These are phyloP conservation scores for Asbolus verrucosus DNA, from an alignment of 1,140 invertebrate genomes.

Conservation along the genomic window DNA sequence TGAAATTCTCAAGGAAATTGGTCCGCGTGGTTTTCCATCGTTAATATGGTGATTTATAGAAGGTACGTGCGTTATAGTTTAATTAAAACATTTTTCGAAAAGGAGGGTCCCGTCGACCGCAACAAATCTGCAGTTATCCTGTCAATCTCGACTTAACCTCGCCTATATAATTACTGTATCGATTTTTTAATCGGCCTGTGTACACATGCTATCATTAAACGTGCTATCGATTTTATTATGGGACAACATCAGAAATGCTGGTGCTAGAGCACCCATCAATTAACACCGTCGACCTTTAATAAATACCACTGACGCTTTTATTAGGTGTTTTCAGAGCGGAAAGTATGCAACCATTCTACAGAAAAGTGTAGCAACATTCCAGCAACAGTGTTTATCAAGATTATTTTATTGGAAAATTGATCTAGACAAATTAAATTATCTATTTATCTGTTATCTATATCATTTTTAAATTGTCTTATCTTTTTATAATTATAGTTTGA, in stretches of 20 bases:
- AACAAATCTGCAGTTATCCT: conserved; percentile 32
- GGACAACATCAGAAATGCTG: conserved; percentile 43
- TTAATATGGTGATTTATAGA: conserved; percentile 37
- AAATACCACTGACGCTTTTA: too few species aligned
- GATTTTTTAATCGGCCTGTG: conserved; percentile 40
- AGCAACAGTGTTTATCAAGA: too few species aligned
- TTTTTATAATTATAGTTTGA: too few species aligned
- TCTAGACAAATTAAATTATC: too few species aligned
- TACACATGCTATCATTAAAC: conserved; percentile 41
- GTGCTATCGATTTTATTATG: conserved; percentile 43
- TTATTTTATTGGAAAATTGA: too few species aligned
- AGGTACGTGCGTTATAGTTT: conserved; percentile 30
- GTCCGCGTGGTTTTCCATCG: conserved; percentile 32
- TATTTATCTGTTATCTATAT: too few species aligned
- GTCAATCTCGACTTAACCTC: conserved; percentile 27
- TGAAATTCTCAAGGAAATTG: conserved; percentile 36
- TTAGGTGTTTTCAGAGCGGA: too few species aligned
- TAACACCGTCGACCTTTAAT: conserved; percentile 50
- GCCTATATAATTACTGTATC: conserved; percentile 35
- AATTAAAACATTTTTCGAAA: conserved; percentile 15
- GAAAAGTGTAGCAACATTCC: conserved; percentile 7
- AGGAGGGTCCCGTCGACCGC: neutral
- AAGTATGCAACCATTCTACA: too few species aligned
- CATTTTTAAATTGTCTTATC: too few species aligned
- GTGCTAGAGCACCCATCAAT: conserved; percentile 46